A percentile compares a stretch with the other conserved stretches of the same genome.
These are phyloP conservation scores for Drosophila pectinifera DNA, from an alignment of 1,140 invertebrate genomes.

Conservation along the genomic window DNA sequence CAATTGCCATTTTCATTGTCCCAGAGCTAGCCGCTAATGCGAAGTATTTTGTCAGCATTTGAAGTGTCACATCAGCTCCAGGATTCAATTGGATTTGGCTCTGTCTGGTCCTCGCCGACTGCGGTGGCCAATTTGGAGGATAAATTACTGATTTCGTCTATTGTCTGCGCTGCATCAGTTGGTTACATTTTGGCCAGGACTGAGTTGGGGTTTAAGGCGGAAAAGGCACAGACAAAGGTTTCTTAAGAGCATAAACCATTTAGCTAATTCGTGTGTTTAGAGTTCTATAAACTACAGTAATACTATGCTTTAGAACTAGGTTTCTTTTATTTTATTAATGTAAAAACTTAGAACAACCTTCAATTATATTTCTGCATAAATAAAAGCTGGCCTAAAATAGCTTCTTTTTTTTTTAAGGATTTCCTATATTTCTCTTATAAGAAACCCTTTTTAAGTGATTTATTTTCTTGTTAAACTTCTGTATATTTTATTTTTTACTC, in stretches of 20 bases:
- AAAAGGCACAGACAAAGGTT: not conserved
- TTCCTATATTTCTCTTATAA: not conserved
- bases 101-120: constrained; percentile 44
- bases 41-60: constrained; percentile 79
- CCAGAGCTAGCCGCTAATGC: constrained; percentile 61
- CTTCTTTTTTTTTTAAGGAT: too few species aligned
- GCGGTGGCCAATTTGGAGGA: constrained; percentile 41
- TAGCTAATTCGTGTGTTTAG: too few species aligned
- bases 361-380: too few species aligned
- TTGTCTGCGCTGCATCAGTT: constrained; percentile 42
- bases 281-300: too few species aligned
- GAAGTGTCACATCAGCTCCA: constrained; percentile 64
- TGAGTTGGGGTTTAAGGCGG: not conserved
- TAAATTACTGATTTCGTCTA: constrained; percentile 68
- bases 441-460: not conserved
- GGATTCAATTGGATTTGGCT: constrained; percentile 61
- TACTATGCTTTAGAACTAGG: too few species aligned
- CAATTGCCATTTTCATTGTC: constrained; percentile 60
- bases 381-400: not conserved
- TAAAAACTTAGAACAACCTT: too few species aligned
- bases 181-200: constrained; percentile 18
- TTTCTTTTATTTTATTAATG: not conserved
- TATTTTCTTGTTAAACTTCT: too few species aligned
- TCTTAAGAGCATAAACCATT: too few species aligned
- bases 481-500: not conserved